These are phyloP conservation scores for Urosaurus nigricauda DNA, from an alignment of 2,797 vertebrate genomes.

Conservation along the genomic window DNA sequence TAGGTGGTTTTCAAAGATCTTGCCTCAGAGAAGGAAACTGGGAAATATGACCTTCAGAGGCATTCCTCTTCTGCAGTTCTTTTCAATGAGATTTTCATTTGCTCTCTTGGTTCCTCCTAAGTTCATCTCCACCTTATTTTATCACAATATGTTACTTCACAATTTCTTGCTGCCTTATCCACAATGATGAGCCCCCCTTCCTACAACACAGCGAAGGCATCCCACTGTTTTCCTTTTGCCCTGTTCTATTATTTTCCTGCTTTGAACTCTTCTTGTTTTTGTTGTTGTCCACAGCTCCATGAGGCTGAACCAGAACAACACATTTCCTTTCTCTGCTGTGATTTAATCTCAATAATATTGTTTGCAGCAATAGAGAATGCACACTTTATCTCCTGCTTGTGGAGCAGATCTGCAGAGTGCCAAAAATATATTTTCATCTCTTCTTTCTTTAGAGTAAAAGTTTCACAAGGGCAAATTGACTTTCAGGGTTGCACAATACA, in stretches of 20 bases:
- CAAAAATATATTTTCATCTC: conserved; percentile 51
- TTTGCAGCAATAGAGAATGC: conserved; percentile 52
- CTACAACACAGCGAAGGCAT: not conserved
- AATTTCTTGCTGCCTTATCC: conserved; percentile 19
- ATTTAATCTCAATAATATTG: conserved; percentile 58
- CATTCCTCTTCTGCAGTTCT: not conserved
- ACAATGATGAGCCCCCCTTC: not conserved
- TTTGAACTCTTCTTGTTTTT: conserved; percentile 38
- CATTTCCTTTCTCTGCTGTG: conserved; percentile 41
- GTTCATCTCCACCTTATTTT: not conserved
- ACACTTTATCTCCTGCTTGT: conserved; percentile 52
- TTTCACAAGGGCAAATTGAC: conserved; percentile 67
- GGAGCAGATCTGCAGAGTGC: conserved; percentile 42
- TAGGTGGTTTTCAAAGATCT: not conserved
- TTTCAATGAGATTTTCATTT: not conserved
- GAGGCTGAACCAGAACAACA: conserved; percentile 30
- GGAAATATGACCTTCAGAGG: not conserved
- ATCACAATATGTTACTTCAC: conserved; percentile 8
- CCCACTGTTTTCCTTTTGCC: conserved; percentile 1
- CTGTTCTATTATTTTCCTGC: not conserved
- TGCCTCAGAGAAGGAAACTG: not conserved
- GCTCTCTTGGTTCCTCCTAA: not conserved
- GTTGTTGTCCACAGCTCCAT: conserved; percentile 30
- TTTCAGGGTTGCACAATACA: conserved; percentile 59
- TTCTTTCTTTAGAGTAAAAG: conserved; percentile 54